Conservation (phyloP, 2,113 vertebrate genomes). For the Xenopus tropicalis region UCB_Xtro_10.0 CM004445.2:91645001-91645500, state of each 20-base stretch:
- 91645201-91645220: background rate
- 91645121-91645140: too few species aligned
- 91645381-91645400: background rate
- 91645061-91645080: too few species aligned
- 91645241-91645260: slow-evolving; percentile 92
- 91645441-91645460: background rate
- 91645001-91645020: too few species aligned
- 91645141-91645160: too few species aligned
- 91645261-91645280: slow-evolving; percentile 98
- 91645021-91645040: too few species aligned
- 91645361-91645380: slow-evolving; percentile 95
- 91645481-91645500: too few species aligned
- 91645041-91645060: too few species aligned
- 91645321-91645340: slow-evolving; percentile 95
- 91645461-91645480: too few species aligned
- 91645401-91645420: background rate
- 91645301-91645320: slow-evolving; percentile 96
- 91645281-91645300: slow-evolving; percentile 94
- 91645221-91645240: slow-evolving; percentile 81
- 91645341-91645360: slow-evolving; percentile 96
- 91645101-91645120: too few species aligned
- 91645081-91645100: too few species aligned
- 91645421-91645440: background rate
- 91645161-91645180: too few species aligned
- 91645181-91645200: too few species aligned